A percentile compares a stretch with the other conserved stretches of the same genome.
phyloP scores from a whole-genome alignment of 2,113 vertebrate species.

The Colius striatus region DNA sequence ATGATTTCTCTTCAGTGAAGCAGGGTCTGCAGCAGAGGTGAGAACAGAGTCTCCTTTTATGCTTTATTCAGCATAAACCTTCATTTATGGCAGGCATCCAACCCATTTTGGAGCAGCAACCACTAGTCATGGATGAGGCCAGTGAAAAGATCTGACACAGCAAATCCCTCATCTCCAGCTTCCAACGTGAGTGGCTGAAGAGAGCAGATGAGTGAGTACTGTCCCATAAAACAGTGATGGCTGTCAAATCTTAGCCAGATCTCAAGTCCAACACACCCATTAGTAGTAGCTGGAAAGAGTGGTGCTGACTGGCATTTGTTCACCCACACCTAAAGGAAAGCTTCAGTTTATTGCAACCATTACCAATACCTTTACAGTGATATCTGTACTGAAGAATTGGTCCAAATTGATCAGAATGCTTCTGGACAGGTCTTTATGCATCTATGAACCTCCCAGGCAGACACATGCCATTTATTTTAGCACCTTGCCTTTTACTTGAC shows the following conservation, averaged over 20 bases:
- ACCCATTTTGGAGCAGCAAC: background rate
- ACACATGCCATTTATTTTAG: background rate
- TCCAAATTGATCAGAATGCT: background rate
- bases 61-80: conserved; percentile 52
- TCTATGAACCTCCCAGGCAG: background rate
- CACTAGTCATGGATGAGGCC: background rate
- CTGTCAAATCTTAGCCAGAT: background rate
- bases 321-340: background rate
- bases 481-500: background rate
- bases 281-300: background rate
- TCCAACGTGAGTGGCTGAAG: background rate
- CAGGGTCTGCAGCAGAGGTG: background rate
- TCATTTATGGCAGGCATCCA: conserved; percentile 26
- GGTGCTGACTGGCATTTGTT: background rate
- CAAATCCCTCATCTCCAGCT: background rate
- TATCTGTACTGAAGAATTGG: background rate
- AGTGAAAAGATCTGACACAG: conserved; percentile 1
- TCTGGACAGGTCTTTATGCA: background rate
- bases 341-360: background rate
- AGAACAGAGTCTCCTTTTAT: conserved; percentile 5
- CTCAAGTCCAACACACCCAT: background rate
- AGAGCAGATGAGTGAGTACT: background rate
- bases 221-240: background rate
- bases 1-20: background rate
- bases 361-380: background rate